A percentile compares a stretch with the other conserved stretches of the same genome.
Conservation (phyloP, 2,113 vertebrate species). For the Sphaerodactylus townsendi region DNA sequence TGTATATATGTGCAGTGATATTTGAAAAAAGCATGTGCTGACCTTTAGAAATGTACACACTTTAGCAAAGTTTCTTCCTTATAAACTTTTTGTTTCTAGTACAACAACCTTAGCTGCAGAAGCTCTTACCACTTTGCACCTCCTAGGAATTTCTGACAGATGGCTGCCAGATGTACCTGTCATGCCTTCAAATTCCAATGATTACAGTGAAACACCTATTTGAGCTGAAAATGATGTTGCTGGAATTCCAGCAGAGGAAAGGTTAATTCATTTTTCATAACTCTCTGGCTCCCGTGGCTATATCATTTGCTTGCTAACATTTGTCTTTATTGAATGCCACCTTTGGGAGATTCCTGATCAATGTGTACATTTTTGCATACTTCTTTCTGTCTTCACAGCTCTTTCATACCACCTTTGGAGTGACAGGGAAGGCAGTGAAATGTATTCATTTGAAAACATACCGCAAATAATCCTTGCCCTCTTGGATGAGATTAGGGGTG, state of each 20-base stretch:
- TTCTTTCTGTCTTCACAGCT: slow-evolving; percentile 3
- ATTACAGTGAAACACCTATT: slow-evolving; percentile 25
- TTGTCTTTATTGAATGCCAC: not conserved
- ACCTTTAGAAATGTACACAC: not conserved
- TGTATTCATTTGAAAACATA: slow-evolving; percentile 17
- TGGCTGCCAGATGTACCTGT: slow-evolving; percentile 19
- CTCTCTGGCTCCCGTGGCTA: not conserved
- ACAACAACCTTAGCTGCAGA: slow-evolving; percentile 5
- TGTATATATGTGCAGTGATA: slow-evolving; percentile 36
- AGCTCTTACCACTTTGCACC: slow-evolving; percentile 5
- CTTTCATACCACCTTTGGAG: not conserved
- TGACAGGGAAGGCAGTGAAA: not conserved
- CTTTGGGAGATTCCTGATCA: not conserved
- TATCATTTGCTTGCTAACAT: slow-evolving; percentile 10
- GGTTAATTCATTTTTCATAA: slow-evolving; percentile 32
- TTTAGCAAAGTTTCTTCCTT: slow-evolving; percentile 21
- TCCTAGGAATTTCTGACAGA: slow-evolving; percentile 3
- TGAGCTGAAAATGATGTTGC: slow-evolving; percentile 19
- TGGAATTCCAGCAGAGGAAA: slow-evolving; percentile 30
- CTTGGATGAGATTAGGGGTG: no score
- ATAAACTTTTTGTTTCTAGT: not conserved
- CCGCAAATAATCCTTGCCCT: slow-evolving; percentile 32
- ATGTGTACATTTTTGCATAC: not conserved
- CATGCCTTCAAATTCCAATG: slow-evolving; percentile 19
- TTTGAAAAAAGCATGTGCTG: slow-evolving; percentile 38